These are phyloP conservation scores for Synanthedon formicaeformis DNA, from an alignment of 2,888 invertebrate species.

Conservation along the genomic window DNA sequence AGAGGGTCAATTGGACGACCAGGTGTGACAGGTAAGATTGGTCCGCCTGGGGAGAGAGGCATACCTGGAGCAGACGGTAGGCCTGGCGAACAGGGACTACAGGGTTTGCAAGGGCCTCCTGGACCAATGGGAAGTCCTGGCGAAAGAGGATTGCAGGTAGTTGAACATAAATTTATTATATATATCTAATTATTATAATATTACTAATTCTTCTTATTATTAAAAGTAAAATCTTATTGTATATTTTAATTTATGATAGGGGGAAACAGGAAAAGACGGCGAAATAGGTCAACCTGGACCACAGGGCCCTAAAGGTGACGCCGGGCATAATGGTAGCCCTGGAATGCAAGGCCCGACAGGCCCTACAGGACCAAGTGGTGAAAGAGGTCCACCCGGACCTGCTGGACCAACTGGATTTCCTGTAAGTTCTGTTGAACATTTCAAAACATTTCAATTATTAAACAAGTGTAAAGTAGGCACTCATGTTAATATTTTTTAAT, in stretches of 20 bases:
- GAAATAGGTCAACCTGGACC: conserved; percentile 80
- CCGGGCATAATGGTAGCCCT: conserved; percentile 81
- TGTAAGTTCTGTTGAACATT: conserved; percentile 42
- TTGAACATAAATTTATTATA: conserved; percentile 9
- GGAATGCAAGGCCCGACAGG: conserved; percentile 83
- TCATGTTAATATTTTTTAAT: neutral
- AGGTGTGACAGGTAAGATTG: conserved; percentile 78
- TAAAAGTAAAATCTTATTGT: neutral
- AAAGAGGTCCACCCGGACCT: conserved; percentile 81
- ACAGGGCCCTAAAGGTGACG: conserved; percentile 82
- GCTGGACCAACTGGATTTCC: conserved; percentile 85
- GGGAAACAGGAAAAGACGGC: conserved; percentile 84
- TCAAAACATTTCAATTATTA: neutral
- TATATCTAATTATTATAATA: neutral
- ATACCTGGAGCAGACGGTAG: conserved; percentile 87
- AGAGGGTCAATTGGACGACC: conserved; percentile 77
- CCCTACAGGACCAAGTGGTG: conserved; percentile 77
- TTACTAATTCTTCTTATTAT: neutral
- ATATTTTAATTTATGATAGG: conserved; percentile 49
- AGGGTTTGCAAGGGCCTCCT: conserved; percentile 83
- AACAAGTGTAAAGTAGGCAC: neutral
- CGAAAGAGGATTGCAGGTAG: conserved; percentile 79
- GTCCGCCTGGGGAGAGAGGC: conserved; percentile 79
- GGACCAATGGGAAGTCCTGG: conserved; percentile 84
- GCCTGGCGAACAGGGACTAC: conserved; percentile 84